Base-by-base conservation (phyloP, 2,888 invertebrate species). In the Volucella zonaria region DNA sequence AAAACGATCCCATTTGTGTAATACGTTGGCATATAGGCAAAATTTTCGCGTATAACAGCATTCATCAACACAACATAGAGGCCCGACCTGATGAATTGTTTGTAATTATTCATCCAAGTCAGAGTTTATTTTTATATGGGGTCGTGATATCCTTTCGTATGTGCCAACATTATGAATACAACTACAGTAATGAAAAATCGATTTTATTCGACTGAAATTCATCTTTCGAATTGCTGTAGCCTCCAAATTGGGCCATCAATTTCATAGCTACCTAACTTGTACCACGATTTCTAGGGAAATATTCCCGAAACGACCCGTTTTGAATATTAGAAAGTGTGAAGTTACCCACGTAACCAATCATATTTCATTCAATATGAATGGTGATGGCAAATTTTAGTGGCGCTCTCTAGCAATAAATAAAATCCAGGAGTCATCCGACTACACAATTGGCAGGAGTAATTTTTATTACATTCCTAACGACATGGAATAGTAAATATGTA, bases 241-340 rank as follows among this genome's bases (percentile, higher is more conserved):
- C 43, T 58, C 31, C 42, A 68, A 82, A 82, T 82, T 73, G 82
- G 49, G 67, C 78, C 82, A 82, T 78, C 61, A 82, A 82, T 82
- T 71, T 67, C 51, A 51, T 67, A 43, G 45, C 23, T 73, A 15
- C 40, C 42, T 14, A 4, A 31, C 51, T 15, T 38, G 52, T 68
- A 43, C 31, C 49, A 6, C 43, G 15, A 52, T 66, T 47, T 40
- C 68, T 62, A 56, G 56, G 49, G 51, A 80, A 80, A 76, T 62
- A 76, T 67, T 31, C 56, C 62, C 56, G 62, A 56, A 75, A 75
- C 80, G 82, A 78, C 66, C 66, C 73, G 78, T 62, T 82, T 73
- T 78, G 82, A 78, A 82, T 82, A 82, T 78, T 82, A 82, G 82
- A 82, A 82, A 78, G 68, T 47, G 11, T 58, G 38, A 58, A 52